These are phyloP conservation scores for Phalacrocorax brasilianus DNA, from an alignment of 2,113 vertebrate species.

Conservation along the genomic window DNA sequence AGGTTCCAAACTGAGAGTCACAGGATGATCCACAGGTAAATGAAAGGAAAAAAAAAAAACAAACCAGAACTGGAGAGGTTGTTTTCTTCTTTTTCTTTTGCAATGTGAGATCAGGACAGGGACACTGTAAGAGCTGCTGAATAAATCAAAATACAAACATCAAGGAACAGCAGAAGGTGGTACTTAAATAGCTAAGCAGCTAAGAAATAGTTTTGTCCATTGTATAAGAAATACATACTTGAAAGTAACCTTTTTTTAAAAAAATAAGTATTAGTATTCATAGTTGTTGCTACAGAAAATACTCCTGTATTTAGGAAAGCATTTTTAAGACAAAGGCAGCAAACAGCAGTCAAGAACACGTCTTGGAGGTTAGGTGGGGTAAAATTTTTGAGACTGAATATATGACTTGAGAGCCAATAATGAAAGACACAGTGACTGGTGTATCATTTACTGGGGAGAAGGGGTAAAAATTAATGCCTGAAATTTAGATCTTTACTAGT, in stretches of 20 bases:
- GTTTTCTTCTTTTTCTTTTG: background rate
- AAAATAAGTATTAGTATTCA: background rate
- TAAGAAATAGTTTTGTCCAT: background rate
- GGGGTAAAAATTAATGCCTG: background rate
- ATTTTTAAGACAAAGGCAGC: background rate
- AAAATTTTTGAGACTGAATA: background rate
- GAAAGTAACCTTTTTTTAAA: background rate
- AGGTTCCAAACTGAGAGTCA: background rate
- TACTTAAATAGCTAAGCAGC: background rate
- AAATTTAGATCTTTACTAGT: background rate
- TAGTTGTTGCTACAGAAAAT: background rate
- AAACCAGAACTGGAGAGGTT: rapidly evolving
- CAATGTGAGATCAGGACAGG: background rate
- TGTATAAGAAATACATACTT: background rate
- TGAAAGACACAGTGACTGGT: background rate
- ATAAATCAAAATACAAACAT: background rate
- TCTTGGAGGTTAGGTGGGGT: background rate
- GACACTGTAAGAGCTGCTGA: background rate
- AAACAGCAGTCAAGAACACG: background rate
- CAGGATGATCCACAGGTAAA: background rate
- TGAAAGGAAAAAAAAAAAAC: background rate
- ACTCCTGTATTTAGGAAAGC: background rate
- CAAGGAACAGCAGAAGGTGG: background rate
- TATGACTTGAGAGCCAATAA: background rate
- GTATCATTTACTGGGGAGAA: background rate